Conservation (phyloP, 2,113 vertebrate genomes). For the Dermatemys mawii region DNA sequence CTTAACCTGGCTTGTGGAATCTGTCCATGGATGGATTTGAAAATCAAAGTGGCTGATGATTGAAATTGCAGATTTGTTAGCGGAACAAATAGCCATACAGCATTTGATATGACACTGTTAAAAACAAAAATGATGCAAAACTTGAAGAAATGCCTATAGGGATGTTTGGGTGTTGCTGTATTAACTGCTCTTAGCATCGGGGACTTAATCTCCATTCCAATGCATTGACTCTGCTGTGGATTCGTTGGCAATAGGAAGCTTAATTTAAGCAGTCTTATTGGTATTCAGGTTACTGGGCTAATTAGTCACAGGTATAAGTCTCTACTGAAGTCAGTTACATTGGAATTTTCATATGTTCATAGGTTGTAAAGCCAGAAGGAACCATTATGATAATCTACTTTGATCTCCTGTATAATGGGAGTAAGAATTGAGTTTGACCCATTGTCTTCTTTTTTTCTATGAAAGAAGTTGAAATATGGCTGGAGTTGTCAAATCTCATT, state of each 20-base stretch:
- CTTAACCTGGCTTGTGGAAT: background rate
- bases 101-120: background rate
- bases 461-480: background rate
- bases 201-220: background rate
- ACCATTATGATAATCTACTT: background rate
- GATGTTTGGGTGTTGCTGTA: background rate
- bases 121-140: background rate
- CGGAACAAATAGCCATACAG: conserved; percentile 5
- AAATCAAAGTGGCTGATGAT: background rate
- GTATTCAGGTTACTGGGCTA: background rate
- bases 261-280: background rate
- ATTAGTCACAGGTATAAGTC: background rate
- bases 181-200: too few relatives aligned
- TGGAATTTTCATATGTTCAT: background rate
- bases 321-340: background rate
- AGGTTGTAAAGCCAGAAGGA: background rate
- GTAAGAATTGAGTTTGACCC: background rate
- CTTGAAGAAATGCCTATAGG: background rate
- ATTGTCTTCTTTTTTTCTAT: background rate
- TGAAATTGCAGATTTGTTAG: background rate
- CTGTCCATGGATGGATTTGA: background rate
- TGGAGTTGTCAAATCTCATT: background rate
- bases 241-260: background rate
- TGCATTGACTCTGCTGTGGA: background rate
- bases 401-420: background rate